phyloP scores from a whole-genome alignment of 2,113 vertebrate genomes.

The Zootoca vivipara region DNA sequence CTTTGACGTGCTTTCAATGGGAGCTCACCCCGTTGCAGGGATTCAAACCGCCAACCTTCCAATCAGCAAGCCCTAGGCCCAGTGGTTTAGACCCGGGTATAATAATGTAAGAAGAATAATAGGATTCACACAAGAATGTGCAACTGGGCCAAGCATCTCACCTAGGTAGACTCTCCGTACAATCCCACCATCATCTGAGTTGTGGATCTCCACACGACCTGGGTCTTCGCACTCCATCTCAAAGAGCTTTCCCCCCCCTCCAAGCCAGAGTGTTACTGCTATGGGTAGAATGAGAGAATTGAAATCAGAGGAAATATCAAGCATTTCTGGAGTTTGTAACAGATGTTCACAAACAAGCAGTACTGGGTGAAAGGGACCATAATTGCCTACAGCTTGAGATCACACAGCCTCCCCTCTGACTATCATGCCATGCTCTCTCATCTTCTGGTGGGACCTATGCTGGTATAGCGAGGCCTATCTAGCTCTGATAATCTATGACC shows the following conservation, averaged over 20 bases:
- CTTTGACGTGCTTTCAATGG: too few relatives aligned
- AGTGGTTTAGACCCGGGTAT: too few relatives aligned
- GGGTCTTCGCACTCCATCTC: slow-evolving; percentile 52
- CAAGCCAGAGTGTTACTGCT: background rate
- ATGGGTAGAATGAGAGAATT: accelerated
- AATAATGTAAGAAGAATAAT: background rate
- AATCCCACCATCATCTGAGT: slow-evolving; percentile 27
- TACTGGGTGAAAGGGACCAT: background rate
- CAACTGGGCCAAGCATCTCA: slow-evolving; percentile 17
- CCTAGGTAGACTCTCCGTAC: slow-evolving; percentile 48
- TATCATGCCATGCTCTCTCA: background rate
- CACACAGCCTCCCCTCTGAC: too few relatives aligned
- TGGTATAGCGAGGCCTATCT: background rate
- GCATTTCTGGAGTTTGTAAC: background rate
- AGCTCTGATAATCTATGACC: background rate
- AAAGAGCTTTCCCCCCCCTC: background rate
- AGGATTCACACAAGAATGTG: background rate
- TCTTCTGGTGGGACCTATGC: background rate
- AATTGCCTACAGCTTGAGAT: background rate
- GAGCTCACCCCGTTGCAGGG: too few relatives aligned
- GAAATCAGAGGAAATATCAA: background rate
- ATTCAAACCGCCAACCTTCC: too few relatives aligned
- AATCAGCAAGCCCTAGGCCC: too few relatives aligned
- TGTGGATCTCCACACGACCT: slow-evolving; percentile 43
- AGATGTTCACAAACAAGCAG: background rate